phyloP scores from a whole-genome alignment of 2,113 vertebrate species.

The Trogon surrucura region DNA sequence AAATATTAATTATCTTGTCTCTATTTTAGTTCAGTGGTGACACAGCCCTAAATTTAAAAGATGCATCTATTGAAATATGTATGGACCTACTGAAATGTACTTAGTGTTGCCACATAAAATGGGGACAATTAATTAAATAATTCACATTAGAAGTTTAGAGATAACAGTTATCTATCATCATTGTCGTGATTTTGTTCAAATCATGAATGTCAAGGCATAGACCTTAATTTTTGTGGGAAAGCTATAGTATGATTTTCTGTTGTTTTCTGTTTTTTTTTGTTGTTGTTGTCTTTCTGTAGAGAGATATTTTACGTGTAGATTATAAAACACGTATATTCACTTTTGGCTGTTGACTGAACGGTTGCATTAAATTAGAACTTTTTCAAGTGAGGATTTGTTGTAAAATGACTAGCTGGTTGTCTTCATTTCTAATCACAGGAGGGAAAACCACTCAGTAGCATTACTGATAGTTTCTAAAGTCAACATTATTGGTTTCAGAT shows the following conservation, averaged over 20 bases:
- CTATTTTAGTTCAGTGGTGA: constrained; percentile 20
- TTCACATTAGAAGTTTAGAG: not conserved
- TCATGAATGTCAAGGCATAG: not conserved
- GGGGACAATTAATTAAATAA: constrained; percentile 38
- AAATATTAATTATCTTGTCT: constrained; percentile 46
- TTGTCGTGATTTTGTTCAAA: not conserved
- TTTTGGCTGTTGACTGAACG: not conserved
- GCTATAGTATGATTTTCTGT: not conserved
- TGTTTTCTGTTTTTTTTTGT: not conserved
- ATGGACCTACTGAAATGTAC: not conserved
- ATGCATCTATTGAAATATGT: constrained; percentile 23
- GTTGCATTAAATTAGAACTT: not conserved
- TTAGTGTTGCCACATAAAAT: not conserved
- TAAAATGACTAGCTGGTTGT: not conserved
- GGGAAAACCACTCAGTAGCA: accelerated
- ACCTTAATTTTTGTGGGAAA: not conserved
- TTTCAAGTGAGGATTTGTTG: not conserved
- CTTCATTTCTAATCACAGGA: not conserved
- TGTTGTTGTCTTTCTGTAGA: not conserved
- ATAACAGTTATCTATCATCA: not conserved
- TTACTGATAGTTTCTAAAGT: not conserved
- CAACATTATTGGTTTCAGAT: not conserved
- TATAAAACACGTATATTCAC: not conserved
- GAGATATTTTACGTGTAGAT: not conserved
- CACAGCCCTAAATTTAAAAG: constrained; percentile 22